These are phyloP conservation scores for Corbicula japonica DNA, from an alignment of 2,888 invertebrate species.

Conservation along the genomic window DNA sequence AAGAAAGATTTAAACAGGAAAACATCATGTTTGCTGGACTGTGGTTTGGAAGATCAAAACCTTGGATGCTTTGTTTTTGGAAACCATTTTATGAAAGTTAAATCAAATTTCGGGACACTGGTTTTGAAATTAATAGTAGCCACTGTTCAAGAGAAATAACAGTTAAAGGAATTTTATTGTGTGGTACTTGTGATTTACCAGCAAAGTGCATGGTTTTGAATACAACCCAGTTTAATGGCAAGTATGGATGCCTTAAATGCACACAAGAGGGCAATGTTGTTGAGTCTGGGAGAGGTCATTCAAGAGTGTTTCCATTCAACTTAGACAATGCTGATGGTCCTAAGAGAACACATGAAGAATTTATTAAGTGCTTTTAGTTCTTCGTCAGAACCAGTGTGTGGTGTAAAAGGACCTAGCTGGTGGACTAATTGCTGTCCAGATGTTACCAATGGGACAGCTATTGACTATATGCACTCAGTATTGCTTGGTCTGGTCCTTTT, in stretches of 20 bases:
- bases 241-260: slow-evolving; percentile 51
- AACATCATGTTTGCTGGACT: slow-evolving; percentile 51
- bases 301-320: slow-evolving; percentile 27
- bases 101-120: slow-evolving; percentile 11
- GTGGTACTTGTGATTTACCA: slow-evolving; percentile 48
- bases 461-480: slow-evolving; percentile 59
- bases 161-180: slow-evolving; percentile 12
- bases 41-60: slow-evolving; percentile 30
- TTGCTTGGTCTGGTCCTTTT: slow-evolving; percentile 45
- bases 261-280: slow-evolving; percentile 1
- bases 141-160: background rate
- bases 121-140: slow-evolving; percentile 13
- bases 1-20: slow-evolving; percentile 36
- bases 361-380: slow-evolving; percentile 12
- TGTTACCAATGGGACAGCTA: slow-evolving; percentile 25
- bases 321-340: slow-evolving; percentile 1
- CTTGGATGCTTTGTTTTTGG: slow-evolving; percentile 51
- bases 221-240: slow-evolving; percentile 62
- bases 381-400: too few relatives aligned
- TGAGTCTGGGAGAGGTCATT: slow-evolving; percentile 37
- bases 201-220: slow-evolving; percentile 52
- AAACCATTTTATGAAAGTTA: slow-evolving; percentile 48
- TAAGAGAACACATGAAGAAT: slow-evolving; percentile 14
- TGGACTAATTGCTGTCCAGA: slow-evolving; percentile 12
- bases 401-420: too few relatives aligned